phyloP scores from a whole-genome alignment of 2,888 invertebrate species.

The Limnephilus lunatus region DNA sequence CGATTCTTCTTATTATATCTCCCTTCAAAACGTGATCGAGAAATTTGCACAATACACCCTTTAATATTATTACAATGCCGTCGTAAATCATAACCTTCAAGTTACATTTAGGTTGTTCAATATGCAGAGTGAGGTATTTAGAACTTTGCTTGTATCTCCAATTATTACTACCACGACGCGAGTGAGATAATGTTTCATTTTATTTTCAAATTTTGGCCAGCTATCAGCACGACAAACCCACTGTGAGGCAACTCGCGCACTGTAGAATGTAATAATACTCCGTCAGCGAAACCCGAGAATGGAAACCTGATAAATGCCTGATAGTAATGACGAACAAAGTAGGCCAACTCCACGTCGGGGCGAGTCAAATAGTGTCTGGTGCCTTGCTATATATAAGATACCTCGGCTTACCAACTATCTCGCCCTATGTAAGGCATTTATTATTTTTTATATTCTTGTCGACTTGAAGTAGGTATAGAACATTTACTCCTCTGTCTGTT shows the following conservation, averaged over 20 bases:
- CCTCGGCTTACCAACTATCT: not conserved
- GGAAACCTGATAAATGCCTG: conserved; percentile 29
- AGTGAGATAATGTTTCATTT: not conserved
- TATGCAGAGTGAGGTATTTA: too few relatives aligned
- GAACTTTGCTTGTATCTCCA: not conserved
- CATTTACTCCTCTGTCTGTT: not conserved
- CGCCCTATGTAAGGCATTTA: not conserved
- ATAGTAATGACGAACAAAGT: not conserved
- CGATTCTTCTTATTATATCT: too few relatives aligned
- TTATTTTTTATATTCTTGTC: not conserved
- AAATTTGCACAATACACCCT: too few relatives aligned
- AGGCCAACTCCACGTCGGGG: conserved; percentile 8
- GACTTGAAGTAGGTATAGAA: not conserved
- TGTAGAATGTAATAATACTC: not conserved
- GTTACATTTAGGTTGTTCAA: too few relatives aligned
- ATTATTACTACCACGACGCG: not conserved
- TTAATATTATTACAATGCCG: too few relatives aligned
- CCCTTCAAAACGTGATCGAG: too few relatives aligned
- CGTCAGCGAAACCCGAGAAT: conserved; percentile 34
- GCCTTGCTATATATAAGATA: not conserved
- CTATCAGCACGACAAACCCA: not conserved
- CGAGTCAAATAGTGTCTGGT: not conserved
- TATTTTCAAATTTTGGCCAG: not conserved
- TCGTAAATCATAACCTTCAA: too few relatives aligned
- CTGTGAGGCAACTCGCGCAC: not conserved